phyloP scores from a whole-genome alignment of 2,113 vertebrate genomes.

The Gadus chalcogrammus region DNA sequence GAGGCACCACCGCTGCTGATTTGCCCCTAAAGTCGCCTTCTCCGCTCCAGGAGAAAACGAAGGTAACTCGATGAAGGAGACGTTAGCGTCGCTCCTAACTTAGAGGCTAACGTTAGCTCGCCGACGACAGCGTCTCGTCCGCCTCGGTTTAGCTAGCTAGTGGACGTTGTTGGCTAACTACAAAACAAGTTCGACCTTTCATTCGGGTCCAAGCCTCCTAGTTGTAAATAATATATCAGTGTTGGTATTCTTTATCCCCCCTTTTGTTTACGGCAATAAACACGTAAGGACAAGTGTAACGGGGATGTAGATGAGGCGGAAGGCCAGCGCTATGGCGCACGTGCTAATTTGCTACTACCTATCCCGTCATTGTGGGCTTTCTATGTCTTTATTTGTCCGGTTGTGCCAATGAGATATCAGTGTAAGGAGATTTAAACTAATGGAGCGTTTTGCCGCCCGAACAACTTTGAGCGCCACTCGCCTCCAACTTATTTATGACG shows the following conservation, averaged over 20 bases:
- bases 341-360: constrained; percentile 1
- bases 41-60: neutral
- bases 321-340: constrained; percentile 3
- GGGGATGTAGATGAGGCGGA: neutral
- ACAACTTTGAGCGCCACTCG: neutral
- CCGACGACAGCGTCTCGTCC: too few relatives aligned
- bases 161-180: neutral
- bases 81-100: neutral
- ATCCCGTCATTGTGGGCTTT: neutral
- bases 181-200: neutral
- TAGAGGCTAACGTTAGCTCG: neutral
- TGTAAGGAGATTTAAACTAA: neutral
- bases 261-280: neutral
- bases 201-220: neutral
- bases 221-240: neutral
- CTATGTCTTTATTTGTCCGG: neutral
- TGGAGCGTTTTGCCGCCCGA: neutral
- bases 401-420: neutral
- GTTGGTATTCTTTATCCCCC: neutral
- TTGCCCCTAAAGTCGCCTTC: neutral
- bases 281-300: neutral
- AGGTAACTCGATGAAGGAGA: neutral
- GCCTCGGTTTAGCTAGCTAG: too few relatives aligned
- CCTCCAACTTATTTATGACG: neutral
- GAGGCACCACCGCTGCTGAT: neutral